Conservation (phyloP, 2,888 invertebrate species). For the Seira sanloemensis region DNA sequence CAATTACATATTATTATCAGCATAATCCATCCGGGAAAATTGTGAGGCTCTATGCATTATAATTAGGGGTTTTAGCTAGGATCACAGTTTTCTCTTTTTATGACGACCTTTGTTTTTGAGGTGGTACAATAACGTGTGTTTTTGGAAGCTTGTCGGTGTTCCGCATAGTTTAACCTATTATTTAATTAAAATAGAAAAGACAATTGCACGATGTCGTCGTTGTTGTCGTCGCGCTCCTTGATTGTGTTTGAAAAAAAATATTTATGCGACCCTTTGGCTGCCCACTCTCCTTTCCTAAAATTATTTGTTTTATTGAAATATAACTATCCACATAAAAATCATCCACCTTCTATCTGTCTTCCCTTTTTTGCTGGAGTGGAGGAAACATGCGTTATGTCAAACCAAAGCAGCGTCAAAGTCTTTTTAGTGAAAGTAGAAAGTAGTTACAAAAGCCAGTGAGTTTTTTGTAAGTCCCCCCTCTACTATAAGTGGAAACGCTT, state of each 20-base stretch:
- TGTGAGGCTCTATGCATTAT: not conserved
- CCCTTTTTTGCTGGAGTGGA: not conserved
- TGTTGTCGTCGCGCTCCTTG: not conserved
- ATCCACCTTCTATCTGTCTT: not conserved
- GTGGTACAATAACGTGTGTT: not conserved
- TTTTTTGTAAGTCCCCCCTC: not conserved
- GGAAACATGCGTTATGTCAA: not conserved
- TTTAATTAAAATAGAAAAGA: too few relatives aligned
- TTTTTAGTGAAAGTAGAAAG: not conserved
- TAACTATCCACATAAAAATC: too few relatives aligned
- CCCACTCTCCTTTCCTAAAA: not conserved
- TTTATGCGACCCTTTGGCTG: too few relatives aligned
- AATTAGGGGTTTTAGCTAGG: not conserved
- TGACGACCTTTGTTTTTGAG: too few relatives aligned
- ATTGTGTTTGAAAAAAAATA: not conserved
- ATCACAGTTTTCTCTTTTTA: constrained; percentile 15
- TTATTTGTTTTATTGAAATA: not conserved
- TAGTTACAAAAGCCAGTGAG: not conserved
- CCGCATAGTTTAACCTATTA: too few relatives aligned
- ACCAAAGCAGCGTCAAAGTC: too few relatives aligned
- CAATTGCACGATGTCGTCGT: not conserved
- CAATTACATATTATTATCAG: constrained; percentile 21
- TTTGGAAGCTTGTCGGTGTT: constrained; percentile 25
- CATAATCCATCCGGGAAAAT: constrained; percentile 46
- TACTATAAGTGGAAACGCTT: not conserved